Percentiles rank a stretch among this genome's conserved stretches.
phyloP scores from a whole-genome alignment of 2,113 vertebrate genomes.

The Hiodon tergisus region DNA sequence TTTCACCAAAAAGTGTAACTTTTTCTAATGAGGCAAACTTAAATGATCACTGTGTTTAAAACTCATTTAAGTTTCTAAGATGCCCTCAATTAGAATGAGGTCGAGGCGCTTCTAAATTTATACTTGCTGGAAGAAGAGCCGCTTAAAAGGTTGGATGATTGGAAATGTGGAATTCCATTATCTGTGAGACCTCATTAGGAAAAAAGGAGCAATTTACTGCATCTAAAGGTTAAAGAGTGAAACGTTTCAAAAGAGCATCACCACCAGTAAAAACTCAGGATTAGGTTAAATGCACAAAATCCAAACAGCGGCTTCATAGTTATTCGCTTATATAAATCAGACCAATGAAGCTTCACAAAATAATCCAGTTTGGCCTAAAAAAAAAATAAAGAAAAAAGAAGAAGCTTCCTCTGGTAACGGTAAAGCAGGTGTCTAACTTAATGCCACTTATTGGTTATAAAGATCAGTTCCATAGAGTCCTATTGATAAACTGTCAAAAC shows the following conservation, averaged over 20 bases:
- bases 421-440: not conserved
- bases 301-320: not conserved
- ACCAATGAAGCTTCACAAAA: not conserved
- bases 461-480: no score
- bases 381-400: not conserved
- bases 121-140: conserved; percentile 49
- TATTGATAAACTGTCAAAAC: no score
- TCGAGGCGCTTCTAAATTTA: conserved; percentile 59
- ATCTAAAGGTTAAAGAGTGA: not conserved
- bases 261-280: not conserved
- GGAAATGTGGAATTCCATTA: no score
- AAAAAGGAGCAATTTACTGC: not conserved
- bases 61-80: conserved; percentile 54
- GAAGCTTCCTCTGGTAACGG: not conserved
- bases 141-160: conserved; percentile 25
- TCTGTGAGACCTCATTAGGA: not conserved
- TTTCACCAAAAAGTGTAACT: not conserved
- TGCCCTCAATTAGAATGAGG: conserved; percentile 70
- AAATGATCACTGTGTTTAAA: conserved; percentile 39
- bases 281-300: not conserved
- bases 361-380: not conserved
- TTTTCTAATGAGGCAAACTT: conserved; percentile 36
- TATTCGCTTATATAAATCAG: conserved; percentile 1
- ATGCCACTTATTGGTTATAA: no score
- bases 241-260: not conserved